Base-by-base conservation (phyloP, 2,113 vertebrate genomes). In the Sylvietta virens region DNA sequence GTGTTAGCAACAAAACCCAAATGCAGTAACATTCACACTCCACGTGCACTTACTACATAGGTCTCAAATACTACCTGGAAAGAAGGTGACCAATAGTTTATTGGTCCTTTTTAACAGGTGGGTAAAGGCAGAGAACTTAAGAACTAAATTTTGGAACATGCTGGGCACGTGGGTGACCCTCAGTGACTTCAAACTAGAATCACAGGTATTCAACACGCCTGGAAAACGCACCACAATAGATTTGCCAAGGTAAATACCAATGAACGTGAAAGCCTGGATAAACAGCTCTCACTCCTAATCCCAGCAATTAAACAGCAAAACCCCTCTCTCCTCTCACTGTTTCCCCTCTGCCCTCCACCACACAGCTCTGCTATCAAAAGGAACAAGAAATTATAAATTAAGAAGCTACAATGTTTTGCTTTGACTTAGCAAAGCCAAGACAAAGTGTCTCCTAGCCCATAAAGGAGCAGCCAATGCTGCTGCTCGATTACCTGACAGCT, bases 401-500 rank as follows among this genome's bases (percentile, higher is more conserved):
- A 73, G 45, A 81, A 60, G 33, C 45, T 40, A 42, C 31, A 69
- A 19, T 6, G 18, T 53, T 91, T 85, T 76, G 27, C 45, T 70
- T 45, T 3, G 35, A 81, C 6, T 60, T 65, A 31, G 45, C 53
- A 76, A 76, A 81, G 31, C 50, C 64, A 69, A 86, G 42, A 19
- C 61, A 56, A 88, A 51, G 5, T 3, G 11, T 47, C 45, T 88
- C 71, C 67, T 20, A 77, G 44, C 73, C 56, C 51, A n/a, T 0
- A 39, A 56, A n/a, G 74, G 37, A 90, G 67, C 62, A 81, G 60
- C 33, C 53, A n/a, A 2, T 23, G 73, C 62, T 79, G 65, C 86
- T 2, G 57, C 42, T 86, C 82, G 92, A 90, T 97, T 98, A 99
- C 99, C 99, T 98, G 99, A 99, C 92, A 99, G 98, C 98, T 99